A percentile compares a stretch with the other conserved stretches of the same genome.
Evolutionary conservation across 2,113 vertebrate genomes (phyloP).

Genomic region (Lasiurus cinereus): DNA sequence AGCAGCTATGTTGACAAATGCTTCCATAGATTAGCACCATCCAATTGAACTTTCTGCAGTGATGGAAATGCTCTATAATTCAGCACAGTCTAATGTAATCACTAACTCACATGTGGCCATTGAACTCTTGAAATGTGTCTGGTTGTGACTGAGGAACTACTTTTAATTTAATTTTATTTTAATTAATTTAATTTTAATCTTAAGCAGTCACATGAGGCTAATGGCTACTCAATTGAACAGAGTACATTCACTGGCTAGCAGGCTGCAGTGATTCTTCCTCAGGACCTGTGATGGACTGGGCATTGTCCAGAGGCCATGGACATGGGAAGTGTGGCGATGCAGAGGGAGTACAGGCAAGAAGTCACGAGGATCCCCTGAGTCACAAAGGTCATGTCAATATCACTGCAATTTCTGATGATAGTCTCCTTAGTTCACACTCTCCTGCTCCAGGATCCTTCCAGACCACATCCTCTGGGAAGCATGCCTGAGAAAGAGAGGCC

Average conservation of each 20-base stretch:
- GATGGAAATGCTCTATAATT: neutral
- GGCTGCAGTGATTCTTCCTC: neutral
- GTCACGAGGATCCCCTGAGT: neutral
- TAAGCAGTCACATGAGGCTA: neutral
- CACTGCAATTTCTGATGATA: neutral
- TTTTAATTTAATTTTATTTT: slow-evolving; percentile 52
- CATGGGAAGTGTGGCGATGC: neutral
- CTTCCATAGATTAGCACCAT: neutral
- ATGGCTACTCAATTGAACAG: neutral
- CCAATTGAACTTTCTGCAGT: accelerated
- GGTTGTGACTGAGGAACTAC: neutral
- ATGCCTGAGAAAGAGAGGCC: neutral
- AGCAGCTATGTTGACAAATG: accelerated
- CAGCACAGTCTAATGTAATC: neutral
- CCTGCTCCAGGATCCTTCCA: no score
- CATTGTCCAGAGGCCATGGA: neutral
- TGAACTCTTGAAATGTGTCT: slow-evolving; percentile 25
- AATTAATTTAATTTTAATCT: slow-evolving; percentile 62
- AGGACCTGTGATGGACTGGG: neutral
- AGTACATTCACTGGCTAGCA: neutral
- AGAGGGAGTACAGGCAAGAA: neutral
- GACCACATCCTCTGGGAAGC: neutral
- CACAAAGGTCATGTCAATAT: neutral
- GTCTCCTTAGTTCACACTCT: neutral
- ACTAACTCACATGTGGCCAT: neutral